Percentiles rank a stretch among this genome's conserved stretches.
Evolutionary conservation across 2,797 vertebrate genomes (phyloP).

Genomic region (Ispidina lecontei): DNA sequence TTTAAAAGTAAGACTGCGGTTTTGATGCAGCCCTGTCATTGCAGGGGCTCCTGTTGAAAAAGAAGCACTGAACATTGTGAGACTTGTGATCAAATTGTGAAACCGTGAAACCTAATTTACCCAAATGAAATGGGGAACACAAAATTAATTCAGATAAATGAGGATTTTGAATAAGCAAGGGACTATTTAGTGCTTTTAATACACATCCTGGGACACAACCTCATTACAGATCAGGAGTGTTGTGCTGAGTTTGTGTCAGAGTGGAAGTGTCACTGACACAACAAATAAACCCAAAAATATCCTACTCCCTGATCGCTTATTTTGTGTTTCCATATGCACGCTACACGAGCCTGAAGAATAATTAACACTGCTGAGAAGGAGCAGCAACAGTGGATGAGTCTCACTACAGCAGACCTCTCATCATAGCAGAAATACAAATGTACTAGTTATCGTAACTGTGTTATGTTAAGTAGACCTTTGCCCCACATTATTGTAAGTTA

Average conservation of each 20-base stretch:
- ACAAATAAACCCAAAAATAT: constrained; percentile 61
- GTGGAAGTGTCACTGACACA: constrained; percentile 67
- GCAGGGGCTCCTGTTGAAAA: background rate
- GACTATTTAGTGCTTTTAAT: constrained; percentile 69
- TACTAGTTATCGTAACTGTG: constrained; percentile 61
- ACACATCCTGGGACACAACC: constrained; percentile 60
- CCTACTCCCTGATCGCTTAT: constrained; percentile 63
- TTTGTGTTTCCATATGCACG: constrained; percentile 49
- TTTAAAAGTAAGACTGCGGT: background rate
- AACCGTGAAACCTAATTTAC: constrained; percentile 69
- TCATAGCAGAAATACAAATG: constrained; percentile 69
- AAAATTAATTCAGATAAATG: constrained; percentile 73
- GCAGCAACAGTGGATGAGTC: constrained; percentile 57
- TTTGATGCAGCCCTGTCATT: background rate
- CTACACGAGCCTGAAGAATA: constrained; percentile 68
- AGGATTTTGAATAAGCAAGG: constrained; percentile 62
- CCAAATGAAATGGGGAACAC: constrained; percentile 65
- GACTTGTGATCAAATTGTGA: constrained; percentile 61
- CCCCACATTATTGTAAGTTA: constrained; percentile 65
- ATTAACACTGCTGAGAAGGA: constrained; percentile 63
- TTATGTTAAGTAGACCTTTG: constrained; percentile 67
- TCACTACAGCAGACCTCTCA: constrained; percentile 65
- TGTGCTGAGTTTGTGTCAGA: constrained; percentile 59
- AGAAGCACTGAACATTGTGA: constrained; percentile 16
- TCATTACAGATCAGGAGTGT: constrained; percentile 64